A percentile compares a stretch with the other conserved stretches of the same genome.
Evolutionary conservation across 2,113 vertebrate species (phyloP).

Genomic region (Vulpes vulpes): DNA sequence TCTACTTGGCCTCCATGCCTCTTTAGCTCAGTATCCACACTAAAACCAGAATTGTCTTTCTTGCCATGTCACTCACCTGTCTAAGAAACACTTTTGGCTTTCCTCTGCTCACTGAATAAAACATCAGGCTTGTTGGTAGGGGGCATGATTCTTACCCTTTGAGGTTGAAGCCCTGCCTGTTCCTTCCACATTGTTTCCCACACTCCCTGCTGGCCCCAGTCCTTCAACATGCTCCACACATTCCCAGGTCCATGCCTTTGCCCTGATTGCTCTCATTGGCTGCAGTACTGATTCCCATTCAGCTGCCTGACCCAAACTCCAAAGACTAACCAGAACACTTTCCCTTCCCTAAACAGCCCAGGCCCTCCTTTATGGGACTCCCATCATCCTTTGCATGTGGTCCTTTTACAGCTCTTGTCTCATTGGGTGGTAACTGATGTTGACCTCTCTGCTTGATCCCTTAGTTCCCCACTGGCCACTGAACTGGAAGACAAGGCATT

Average conservation of each 20-base stretch:
- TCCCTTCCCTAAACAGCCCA: accelerated
- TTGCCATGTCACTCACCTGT: not conserved
- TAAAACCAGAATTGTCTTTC: not conserved
- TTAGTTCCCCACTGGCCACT: not conserved
- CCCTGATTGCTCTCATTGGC: not conserved
- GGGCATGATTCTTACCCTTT: not conserved
- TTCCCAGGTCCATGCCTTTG: not conserved
- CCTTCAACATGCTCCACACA: not conserved
- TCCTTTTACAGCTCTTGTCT: not conserved
- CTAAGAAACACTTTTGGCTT: not conserved
- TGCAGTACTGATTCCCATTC: not conserved
- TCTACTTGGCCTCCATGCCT: not conserved
- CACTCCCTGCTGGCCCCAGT: not conserved
- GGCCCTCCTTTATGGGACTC: not conserved
- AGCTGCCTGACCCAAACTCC: not conserved
- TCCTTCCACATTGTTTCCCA: not conserved
- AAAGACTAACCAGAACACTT: not conserved
- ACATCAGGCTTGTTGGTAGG: not conserved
- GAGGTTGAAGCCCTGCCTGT: not conserved
- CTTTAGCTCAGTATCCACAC: not conserved
- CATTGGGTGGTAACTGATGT: not conserved
- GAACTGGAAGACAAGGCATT: not conserved
- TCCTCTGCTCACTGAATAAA: conserved; percentile 52
- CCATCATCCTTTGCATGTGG: not conserved
- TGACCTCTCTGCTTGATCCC: not conserved